Conservation (phyloP, 2,888 invertebrate genomes). For the Sepiola atlantica region DNA sequence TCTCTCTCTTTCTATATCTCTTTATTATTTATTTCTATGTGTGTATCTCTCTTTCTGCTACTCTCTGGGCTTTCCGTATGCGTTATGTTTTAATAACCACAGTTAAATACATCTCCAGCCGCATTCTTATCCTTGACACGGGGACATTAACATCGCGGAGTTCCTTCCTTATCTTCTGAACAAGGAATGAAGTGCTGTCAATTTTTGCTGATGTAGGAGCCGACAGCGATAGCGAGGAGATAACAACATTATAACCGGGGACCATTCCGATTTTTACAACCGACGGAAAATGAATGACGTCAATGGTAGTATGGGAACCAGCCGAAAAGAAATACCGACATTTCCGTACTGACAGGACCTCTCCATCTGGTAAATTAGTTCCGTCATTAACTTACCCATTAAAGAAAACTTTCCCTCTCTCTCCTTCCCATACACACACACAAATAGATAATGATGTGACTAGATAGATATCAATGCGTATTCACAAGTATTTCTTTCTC, state of each 20-base stretch:
- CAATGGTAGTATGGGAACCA: not conserved
- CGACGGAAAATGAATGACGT: not conserved
- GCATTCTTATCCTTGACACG: not conserved
- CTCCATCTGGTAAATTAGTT: not conserved
- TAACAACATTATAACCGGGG: not conserved
- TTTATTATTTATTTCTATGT: too few species aligned
- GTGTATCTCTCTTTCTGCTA: not conserved
- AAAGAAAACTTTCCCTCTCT: not conserved
- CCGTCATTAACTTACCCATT: not conserved
- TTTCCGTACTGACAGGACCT: not conserved
- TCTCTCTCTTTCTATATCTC: not conserved
- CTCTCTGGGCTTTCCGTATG: not conserved
- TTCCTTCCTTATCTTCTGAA: not conserved
- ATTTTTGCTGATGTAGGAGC: not conserved
- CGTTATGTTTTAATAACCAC: not conserved
- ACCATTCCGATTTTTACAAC: not conserved
- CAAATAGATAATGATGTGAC: too few species aligned
- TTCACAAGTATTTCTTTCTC: too few species aligned
- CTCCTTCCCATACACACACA: not conserved
- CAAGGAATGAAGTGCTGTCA: slow-evolving; percentile 32
- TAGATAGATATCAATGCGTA: too few species aligned
- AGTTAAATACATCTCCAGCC: not conserved
- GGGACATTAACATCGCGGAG: slow-evolving; percentile 7
- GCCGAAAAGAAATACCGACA: not conserved
- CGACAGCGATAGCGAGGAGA: not conserved